phyloP scores from a whole-genome alignment of 2,797 vertebrate genomes.

The Chrosomus eos region DNA sequence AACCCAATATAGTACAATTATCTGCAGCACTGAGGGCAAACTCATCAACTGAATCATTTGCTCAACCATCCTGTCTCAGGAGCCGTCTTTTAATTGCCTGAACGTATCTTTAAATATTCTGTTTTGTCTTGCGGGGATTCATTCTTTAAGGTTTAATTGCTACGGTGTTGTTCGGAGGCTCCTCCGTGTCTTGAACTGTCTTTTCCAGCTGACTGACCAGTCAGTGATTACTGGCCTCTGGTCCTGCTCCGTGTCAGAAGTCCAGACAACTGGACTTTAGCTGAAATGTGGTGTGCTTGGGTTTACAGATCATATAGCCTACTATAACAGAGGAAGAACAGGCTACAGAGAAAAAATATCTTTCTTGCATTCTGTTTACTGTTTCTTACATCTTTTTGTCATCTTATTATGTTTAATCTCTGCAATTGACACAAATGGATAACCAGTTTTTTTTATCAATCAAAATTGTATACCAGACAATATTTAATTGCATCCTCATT shows the following conservation, averaged over 20 bases:
- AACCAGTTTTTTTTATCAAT: not conserved
- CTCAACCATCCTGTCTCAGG: not conserved
- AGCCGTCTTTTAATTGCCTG: conserved; percentile 1
- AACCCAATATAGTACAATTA: not conserved
- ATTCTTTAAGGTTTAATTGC: conserved; percentile 3
- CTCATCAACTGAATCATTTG: conserved; percentile 2
- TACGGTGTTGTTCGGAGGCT: not conserved
- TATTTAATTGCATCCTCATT: not conserved
- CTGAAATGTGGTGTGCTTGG: not conserved
- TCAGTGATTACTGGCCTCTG: conserved; percentile 16
- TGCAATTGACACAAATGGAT: too few relatives aligned
- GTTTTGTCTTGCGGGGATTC: not conserved
- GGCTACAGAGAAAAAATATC: not conserved
- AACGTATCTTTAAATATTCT: conserved; percentile 9
- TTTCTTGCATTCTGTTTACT: not conserved
- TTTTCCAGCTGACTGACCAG: conserved; percentile 30
- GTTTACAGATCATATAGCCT: not conserved
- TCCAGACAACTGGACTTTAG: not conserved
- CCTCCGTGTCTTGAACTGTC: not conserved
- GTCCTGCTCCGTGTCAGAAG: not conserved
- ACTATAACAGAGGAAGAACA: not conserved
- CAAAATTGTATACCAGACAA: not conserved
- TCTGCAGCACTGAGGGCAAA: not conserved
- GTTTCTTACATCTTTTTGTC: not conserved
- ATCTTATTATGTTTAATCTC: not conserved